Conservation (phyloP, 2,888 invertebrate species). For the Orchesella flavescens region DNA sequence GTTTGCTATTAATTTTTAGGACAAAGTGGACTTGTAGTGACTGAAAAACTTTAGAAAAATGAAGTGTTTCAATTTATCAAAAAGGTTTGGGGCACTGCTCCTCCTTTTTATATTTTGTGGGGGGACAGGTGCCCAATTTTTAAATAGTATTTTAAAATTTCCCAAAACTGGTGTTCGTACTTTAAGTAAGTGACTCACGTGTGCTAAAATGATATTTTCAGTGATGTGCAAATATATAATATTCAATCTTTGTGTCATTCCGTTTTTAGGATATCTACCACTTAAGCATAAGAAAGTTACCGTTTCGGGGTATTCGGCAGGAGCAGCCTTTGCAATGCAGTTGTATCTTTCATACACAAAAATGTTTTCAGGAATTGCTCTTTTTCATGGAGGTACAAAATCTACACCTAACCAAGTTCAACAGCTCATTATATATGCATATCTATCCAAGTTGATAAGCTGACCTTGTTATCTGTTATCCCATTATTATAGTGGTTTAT, state of each 20-base stretch:
- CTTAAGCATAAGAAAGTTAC: slow-evolving; percentile 65
- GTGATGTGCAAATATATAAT: neutral
- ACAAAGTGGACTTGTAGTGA: slow-evolving; percentile 6
- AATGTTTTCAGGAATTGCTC: slow-evolving; percentile 67
- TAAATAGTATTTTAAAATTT: slow-evolving; percentile 53
- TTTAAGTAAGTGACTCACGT: slow-evolving; percentile 41
- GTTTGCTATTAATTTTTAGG: neutral
- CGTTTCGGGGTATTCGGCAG: slow-evolving; percentile 66
- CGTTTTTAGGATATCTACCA: slow-evolving; percentile 55
- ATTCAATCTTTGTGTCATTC: neutral
- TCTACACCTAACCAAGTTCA: neutral
- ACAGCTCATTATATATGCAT: slow-evolving; percentile 6
- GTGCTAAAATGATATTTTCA: neutral
- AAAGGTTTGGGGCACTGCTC: slow-evolving; percentile 33
- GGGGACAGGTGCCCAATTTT: slow-evolving; percentile 44
- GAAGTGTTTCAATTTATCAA: slow-evolving; percentile 45
- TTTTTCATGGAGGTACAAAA: slow-evolving; percentile 68
- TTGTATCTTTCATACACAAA: slow-evolving; percentile 68
- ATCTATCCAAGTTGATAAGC: slow-evolving; percentile 2
- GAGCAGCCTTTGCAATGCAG: slow-evolving; percentile 69
- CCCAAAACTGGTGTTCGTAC: slow-evolving; percentile 53
- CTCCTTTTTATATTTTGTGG: slow-evolving; percentile 49
- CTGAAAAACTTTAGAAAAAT: slow-evolving; percentile 6
- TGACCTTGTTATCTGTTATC: neutral
- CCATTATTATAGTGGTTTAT: slow-evolving; percentile 63